Conservation (phyloP, 1,140 invertebrate species). For the Brachionus calyciflorus region DNA sequence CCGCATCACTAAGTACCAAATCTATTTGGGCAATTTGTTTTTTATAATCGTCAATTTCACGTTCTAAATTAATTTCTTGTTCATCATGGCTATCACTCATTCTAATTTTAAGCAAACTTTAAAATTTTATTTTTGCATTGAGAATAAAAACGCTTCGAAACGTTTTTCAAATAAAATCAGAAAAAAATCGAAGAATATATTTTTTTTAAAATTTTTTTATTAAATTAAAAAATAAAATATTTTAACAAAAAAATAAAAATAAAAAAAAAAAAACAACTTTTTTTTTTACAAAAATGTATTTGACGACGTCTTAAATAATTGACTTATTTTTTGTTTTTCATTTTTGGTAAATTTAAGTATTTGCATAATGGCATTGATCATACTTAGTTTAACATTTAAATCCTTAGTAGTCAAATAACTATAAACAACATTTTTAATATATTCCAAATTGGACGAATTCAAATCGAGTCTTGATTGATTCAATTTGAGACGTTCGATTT, state of each 20-base stretch:
- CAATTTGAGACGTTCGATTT: constrained; percentile 31
- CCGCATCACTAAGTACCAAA: neutral
- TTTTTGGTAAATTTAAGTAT: constrained; percentile 38
- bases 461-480: constrained; percentile 13
- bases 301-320: neutral
- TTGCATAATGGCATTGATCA: constrained; percentile 37
- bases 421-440: constrained; percentile 44
- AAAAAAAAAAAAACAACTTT: constrained; percentile 5
- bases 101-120: neutral
- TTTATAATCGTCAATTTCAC: constrained; percentile 15
- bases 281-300: neutral
- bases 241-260: no score
- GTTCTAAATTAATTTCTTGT: neutral
- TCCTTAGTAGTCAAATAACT: constrained; percentile 35
- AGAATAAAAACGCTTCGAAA: neutral
- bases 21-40: constrained; percentile 36
- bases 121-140: neutral
- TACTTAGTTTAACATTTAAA: constrained; percentile 29
- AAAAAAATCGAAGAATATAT: no score
- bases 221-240: no score
- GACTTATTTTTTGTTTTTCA: constrained; percentile 33
- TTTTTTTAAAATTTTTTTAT: no score
- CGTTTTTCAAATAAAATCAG: no score
- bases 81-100: neutral
- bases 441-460: constrained; percentile 40